These are phyloP conservation scores for Geophilus truncorum DNA, from an alignment of 2,888 invertebrate genomes.

Conservation along the genomic window DNA sequence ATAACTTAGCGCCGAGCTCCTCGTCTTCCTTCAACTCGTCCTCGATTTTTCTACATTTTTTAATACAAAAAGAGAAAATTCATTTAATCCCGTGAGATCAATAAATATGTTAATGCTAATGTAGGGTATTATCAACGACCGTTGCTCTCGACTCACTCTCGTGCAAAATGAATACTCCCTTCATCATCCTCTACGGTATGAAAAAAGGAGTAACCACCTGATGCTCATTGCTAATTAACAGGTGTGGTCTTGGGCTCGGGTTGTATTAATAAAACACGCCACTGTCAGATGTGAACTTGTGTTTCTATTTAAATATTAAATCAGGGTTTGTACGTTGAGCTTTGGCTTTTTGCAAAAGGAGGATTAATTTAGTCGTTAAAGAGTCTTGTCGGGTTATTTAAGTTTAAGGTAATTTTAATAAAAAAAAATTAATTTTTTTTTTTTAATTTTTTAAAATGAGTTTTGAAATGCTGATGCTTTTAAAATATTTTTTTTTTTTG, in stretches of 20 bases:
- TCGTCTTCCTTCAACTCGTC: neutral
- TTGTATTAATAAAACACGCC: neutral
- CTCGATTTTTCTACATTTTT: neutral
- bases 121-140: neutral
- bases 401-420: no score
- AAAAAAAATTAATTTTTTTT: no score
- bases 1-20: neutral
- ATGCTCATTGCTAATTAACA: slow-evolving; percentile 17
- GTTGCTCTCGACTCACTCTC: neutral
- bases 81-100: neutral
- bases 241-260: neutral
- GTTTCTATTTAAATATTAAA: no score
- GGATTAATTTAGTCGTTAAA: no score
- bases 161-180: neutral
- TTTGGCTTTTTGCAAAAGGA: no score
- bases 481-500: no score
- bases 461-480: no score
- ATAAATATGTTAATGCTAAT: neutral
- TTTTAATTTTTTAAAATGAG: no score
- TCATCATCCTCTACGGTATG: neutral
- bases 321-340: no score
- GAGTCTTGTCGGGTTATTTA: no score
- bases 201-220: slow-evolving; percentile 1
- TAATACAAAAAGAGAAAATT: neutral
- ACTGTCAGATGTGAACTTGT: no score